Conservation (phyloP, 2,797 vertebrate species). For the Lacerta bilineata region DNA sequence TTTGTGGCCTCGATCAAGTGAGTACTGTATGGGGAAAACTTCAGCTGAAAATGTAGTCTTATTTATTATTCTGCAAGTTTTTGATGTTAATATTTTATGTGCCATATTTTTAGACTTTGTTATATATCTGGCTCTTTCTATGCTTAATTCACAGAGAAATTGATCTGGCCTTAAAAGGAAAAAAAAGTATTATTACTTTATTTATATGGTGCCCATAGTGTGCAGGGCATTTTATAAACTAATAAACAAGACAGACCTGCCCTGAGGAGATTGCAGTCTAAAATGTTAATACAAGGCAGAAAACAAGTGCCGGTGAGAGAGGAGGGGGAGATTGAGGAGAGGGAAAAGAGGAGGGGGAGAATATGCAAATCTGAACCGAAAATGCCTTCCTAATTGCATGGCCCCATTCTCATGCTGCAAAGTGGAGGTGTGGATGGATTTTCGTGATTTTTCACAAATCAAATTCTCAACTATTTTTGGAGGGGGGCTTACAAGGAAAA, state of each 20-base stretch:
- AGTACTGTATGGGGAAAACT: neutral
- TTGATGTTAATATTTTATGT: slow-evolving; percentile 21
- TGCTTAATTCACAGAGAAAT: neutral
- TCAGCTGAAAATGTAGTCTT: slow-evolving; percentile 5
- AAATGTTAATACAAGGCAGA: neutral
- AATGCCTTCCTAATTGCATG: too few relatives aligned
- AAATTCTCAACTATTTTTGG: too few relatives aligned
- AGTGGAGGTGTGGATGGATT: too few relatives aligned
- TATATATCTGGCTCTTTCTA: neutral
- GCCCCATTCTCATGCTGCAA: too few relatives aligned
- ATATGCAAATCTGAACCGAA: neutral
- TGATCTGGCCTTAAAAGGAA: neutral
- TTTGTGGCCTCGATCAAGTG: neutral
- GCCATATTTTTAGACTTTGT: neutral
- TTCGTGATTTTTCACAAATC: too few relatives aligned
- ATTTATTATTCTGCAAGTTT: slow-evolving; percentile 7
- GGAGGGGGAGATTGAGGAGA: too few relatives aligned
- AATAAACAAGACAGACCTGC: neutral
- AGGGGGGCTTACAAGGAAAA: too few relatives aligned
- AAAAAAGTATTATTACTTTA: neutral
- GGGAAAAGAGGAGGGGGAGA: neutral
- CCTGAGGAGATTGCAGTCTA: neutral
- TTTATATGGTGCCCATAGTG: neutral
- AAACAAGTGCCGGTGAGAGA: too few relatives aligned
- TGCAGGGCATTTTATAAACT: neutral